phyloP scores from a whole-genome alignment of 2,113 vertebrate genomes.

The Progne subis region DNA sequence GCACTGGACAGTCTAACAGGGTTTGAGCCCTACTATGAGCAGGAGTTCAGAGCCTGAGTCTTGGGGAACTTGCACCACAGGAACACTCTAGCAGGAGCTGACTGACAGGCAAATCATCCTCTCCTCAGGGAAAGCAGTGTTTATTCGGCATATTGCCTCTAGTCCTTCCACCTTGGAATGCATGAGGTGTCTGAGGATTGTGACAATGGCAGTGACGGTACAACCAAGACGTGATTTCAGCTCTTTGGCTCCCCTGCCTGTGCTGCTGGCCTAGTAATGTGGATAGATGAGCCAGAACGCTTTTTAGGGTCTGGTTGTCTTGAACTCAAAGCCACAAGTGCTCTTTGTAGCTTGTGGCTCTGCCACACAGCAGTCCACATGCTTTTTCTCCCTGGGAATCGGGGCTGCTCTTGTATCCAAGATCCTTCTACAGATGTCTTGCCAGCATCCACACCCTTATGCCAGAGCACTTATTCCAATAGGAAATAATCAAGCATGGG shows the following conservation, averaged over 20 bases:
- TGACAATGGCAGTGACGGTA: background rate
- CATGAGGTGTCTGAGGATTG: background rate
- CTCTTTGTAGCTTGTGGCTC: background rate
- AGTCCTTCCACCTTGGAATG: background rate
- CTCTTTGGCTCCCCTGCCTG: background rate
- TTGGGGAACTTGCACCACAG: background rate
- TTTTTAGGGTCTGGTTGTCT: slow-evolving; percentile 28
- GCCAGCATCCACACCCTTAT: slow-evolving; percentile 1
- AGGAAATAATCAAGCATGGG: background rate
- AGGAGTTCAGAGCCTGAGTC: background rate
- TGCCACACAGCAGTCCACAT: background rate
- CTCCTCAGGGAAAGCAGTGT: background rate
- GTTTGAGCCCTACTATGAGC: background rate
- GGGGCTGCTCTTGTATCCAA: background rate
- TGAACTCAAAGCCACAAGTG: background rate
- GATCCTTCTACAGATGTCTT: background rate
- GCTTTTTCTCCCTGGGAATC: slow-evolving; percentile 8
- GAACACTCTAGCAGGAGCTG: background rate
- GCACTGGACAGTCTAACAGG: background rate
- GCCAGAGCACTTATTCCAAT: slow-evolving; percentile 7
- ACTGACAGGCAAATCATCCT: background rate
- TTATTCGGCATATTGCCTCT: background rate
- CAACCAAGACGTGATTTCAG: background rate
- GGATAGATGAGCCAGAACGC: background rate
- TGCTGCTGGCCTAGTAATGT: background rate